A percentile compares a stretch with the other conserved stretches of the same genome.
phyloP scores from a whole-genome alignment of 53 echinoderm and acorn worm genomes.

The Holothuria leucospilota region DNA sequence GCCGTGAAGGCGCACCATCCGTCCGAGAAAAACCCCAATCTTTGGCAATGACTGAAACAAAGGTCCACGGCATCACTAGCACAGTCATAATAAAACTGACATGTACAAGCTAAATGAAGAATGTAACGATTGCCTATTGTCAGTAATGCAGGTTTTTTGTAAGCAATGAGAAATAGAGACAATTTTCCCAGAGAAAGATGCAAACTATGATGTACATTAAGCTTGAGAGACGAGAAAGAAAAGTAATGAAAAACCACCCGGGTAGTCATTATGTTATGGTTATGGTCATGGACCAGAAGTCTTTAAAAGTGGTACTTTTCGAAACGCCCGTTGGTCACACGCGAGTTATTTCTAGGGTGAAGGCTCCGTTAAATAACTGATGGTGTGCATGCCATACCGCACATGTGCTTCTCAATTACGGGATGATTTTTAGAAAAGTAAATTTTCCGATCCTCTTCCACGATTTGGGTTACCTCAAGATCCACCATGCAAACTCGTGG shows the following conservation, averaged over 20 bases:
- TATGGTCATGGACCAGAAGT: too few relatives aligned
- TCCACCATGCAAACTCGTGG: too few relatives aligned
- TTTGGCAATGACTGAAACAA: slow-evolving; percentile 72
- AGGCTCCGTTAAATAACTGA: too few relatives aligned
- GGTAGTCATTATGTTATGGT: background rate
- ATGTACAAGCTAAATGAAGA: slow-evolving; percentile 76
- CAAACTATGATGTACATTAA: slow-evolving; percentile 68
- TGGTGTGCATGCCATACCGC: too few relatives aligned
- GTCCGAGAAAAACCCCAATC: slow-evolving; percentile 64
- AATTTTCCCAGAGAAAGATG: slow-evolving; percentile 84
- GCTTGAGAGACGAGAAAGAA: slow-evolving; percentile 41
- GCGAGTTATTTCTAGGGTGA: too few relatives aligned
- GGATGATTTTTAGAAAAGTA: too few relatives aligned
- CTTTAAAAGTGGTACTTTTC: too few relatives aligned
- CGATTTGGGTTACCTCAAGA: too few relatives aligned
- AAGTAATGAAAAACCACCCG: slow-evolving; percentile 13
- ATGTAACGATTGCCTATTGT: slow-evolving; percentile 82
- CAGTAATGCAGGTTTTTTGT: slow-evolving; percentile 76
- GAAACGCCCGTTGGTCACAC: too few relatives aligned
- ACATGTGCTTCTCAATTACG: too few relatives aligned
- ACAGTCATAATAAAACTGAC: slow-evolving; percentile 83
- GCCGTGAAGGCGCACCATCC: slow-evolving; percentile 70
- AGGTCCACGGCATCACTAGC: slow-evolving; percentile 76
- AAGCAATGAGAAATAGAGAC: slow-evolving; percentile 74
- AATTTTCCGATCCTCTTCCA: too few relatives aligned